Evolutionary conservation across 2,797 vertebrate genomes (phyloP).

Genomic region (Sibirionetta formosa): DNA sequence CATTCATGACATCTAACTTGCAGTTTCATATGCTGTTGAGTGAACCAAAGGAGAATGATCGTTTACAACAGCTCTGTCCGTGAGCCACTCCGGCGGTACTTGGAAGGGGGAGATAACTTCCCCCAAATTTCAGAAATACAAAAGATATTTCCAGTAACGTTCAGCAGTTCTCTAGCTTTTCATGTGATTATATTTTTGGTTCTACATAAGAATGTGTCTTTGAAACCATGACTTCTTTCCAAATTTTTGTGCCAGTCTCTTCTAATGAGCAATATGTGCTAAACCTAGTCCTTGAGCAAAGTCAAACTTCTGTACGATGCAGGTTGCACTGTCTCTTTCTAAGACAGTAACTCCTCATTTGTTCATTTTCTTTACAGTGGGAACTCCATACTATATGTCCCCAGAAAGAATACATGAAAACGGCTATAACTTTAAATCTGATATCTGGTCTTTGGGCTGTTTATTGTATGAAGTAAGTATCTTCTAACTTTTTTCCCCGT

Average conservation of each 20-base stretch:
- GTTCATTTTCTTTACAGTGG: conserved; percentile 81
- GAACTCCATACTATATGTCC: conserved; percentile 91
- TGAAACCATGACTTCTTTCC: background rate
- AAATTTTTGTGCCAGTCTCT: background rate
- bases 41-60: background rate
- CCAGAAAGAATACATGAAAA: conserved; percentile 90
- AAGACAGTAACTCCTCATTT: background rate
- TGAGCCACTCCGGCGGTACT: background rate
- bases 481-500: background rate
- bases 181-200: rapidly evolving
- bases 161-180: background rate
- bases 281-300: background rate
- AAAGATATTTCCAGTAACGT: rapidly evolving
- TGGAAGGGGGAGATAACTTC: background rate
- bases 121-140: background rate
- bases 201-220: background rate
- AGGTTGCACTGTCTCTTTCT: background rate
- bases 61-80: background rate
- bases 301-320: background rate
- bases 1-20: rapidly evolving
- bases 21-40: rapidly evolving
- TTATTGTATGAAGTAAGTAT: conserved; percentile 86
- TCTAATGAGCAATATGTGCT: background rate
- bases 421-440: conserved; percentile 89
- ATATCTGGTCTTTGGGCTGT: conserved; percentile 90